Conservation (phyloP, 30 jellyfish, hydroid and myxozoan species). For the Catostylus mosaicus region DNA sequence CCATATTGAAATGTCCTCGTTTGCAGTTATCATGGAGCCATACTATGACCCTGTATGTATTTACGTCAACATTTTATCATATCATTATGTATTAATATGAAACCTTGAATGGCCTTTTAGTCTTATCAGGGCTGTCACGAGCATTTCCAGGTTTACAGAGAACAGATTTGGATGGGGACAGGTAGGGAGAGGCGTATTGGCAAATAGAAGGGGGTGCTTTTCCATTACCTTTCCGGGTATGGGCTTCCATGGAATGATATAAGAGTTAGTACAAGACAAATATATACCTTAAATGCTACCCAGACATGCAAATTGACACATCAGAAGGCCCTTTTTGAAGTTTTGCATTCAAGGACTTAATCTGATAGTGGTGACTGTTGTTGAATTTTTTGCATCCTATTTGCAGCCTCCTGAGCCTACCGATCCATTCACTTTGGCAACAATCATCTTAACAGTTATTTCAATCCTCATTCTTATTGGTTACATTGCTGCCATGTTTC, state of each 20-base stretch:
- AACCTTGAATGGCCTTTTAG: not conserved
- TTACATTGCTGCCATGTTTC: conserved; percentile 69
- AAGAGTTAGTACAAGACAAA: too few species aligned
- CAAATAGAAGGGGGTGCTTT: too few species aligned
- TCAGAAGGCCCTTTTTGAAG: too few species aligned
- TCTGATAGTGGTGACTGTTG: too few species aligned
- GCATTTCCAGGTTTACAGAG: not conserved
- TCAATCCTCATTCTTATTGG: conserved; percentile 53
- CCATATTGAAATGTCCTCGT: conserved; percentile 63
- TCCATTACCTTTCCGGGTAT: too few species aligned
- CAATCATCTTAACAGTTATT: conserved; percentile 59
- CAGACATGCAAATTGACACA: too few species aligned
- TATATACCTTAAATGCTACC: too few species aligned
- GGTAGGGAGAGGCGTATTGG: too few species aligned
- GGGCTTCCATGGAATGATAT: too few species aligned
- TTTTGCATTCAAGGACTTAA: too few species aligned
- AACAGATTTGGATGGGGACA: too few species aligned
- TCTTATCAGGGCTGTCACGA: not conserved
- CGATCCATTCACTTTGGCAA: conserved; percentile 76
- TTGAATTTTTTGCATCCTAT: not conserved
- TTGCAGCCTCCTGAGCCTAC: conserved; percentile 69
- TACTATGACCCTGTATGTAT: conserved; percentile 38
- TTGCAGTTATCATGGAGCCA: conserved; percentile 96
- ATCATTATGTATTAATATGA: not conserved
- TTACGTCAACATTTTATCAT: not conserved